Conservation (phyloP, 2,797 vertebrate species). For the Hippocampus kuda region DNA sequence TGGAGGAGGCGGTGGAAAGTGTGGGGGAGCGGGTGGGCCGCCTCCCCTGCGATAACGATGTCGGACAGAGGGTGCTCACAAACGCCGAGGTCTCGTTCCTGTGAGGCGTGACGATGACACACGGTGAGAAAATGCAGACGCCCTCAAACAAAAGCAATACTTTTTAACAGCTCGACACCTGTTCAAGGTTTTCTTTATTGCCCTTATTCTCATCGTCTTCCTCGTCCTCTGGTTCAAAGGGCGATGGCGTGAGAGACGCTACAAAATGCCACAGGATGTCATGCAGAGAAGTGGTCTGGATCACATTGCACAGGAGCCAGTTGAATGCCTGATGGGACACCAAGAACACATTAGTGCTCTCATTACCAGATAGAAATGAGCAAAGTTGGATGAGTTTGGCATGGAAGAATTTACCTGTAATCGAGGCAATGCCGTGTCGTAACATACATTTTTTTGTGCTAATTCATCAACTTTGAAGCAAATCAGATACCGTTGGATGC, state of each 20-base stretch:
- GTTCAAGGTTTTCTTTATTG: constrained; percentile 89
- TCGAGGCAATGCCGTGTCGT: not conserved
- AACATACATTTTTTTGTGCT: no score
- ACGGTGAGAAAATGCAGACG: constrained; percentile 1
- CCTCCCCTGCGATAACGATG: constrained; percentile 96
- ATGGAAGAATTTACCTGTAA: not conserved
- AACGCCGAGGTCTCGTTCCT: constrained; percentile 94
- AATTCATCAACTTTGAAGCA: no score
- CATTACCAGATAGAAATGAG: constrained; percentile 3
- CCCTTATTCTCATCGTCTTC: constrained; percentile 96
- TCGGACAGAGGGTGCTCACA: constrained; percentile 97
- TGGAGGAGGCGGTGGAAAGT: constrained; percentile 97
- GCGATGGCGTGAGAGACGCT: constrained; percentile 92
- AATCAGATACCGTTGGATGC: no score
- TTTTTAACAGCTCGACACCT: constrained; percentile 58
- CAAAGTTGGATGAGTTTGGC: not conserved
- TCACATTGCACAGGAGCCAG: constrained; percentile 99
- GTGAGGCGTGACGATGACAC: not conserved
- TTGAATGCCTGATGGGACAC: constrained; percentile 82
- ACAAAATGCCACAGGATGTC: constrained; percentile 99
- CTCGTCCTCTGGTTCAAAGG: constrained; percentile 88
- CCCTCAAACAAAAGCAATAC: not conserved
- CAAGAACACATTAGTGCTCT: not conserved
- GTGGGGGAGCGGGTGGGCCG: constrained; percentile 93
- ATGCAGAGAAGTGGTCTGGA: constrained; percentile 96